A percentile compares a stretch with the other conserved stretches of the same genome.
phyloP scores from a whole-genome alignment of 1,140 invertebrate species.

The Galleria mellonella region DNA sequence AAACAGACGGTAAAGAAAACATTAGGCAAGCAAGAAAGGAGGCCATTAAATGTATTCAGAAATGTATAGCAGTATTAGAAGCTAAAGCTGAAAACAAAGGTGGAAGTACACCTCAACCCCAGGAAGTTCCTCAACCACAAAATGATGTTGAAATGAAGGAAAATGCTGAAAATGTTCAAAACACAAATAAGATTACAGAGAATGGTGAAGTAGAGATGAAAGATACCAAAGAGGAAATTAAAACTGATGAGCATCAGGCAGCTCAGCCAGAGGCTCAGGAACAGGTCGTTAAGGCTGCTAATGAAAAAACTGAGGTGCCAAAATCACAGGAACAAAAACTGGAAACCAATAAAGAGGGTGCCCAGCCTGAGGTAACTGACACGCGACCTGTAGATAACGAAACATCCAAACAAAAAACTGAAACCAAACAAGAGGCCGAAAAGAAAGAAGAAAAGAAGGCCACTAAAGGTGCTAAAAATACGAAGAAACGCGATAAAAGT shows the following conservation, averaged over 20 bases:
- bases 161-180: conserved; percentile 18
- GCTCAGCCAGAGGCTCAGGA: conserved; percentile 7
- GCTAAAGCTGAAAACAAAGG: conserved; percentile 77
- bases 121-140: conserved; percentile 10
- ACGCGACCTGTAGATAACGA: conserved; percentile 28
- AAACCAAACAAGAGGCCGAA: conserved; percentile 22
- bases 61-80: conserved; percentile 89
- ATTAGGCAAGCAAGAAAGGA: conserved; percentile 90
- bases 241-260: conserved; percentile 11
- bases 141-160: conserved; percentile 46
- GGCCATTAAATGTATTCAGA: conserved; percentile 91
- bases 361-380: conserved; percentile 17
- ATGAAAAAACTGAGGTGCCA: conserved; percentile 13
- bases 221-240: conserved; percentile 38
- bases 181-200: conserved; percentile 17
- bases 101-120: conserved; percentile 19
- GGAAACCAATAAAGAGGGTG: not conserved
- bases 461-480: conserved; percentile 41
- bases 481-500: conserved; percentile 66
- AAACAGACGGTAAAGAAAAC: conserved; percentile 92
- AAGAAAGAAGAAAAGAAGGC: conserved; percentile 36
- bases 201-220: conserved; percentile 64
- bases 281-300: not conserved
- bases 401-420: conserved; percentile 16
- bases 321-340: conserved; percentile 5